These are phyloP conservation scores for Channa striata DNA, from an alignment of 2,797 vertebrate species.

Conservation along the genomic window DNA sequence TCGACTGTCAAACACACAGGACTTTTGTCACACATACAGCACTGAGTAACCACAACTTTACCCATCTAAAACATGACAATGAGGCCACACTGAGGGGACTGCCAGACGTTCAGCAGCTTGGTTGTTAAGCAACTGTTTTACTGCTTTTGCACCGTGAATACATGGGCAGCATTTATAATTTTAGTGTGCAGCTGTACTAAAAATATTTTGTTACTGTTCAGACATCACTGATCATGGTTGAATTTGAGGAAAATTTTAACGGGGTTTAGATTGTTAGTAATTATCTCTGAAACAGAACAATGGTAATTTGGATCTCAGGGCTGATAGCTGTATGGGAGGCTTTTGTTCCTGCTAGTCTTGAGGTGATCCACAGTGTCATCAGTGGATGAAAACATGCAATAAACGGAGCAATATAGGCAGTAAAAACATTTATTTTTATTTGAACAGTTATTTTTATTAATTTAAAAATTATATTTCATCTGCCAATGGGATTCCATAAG, in stretches of 20 bases:
- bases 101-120: slow-evolving; percentile 20
- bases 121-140: slow-evolving; percentile 19
- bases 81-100: not conserved
- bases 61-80: slow-evolving; percentile 32
- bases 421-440: not conserved
- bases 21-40: slow-evolving; percentile 39
- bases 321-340: slow-evolving; percentile 50
- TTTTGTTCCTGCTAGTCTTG: slow-evolving; percentile 33
- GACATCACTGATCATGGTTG: too few species aligned
- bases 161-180: not conserved
- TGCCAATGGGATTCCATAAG: not conserved
- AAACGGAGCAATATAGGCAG: too few species aligned
- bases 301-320: slow-evolving; percentile 6
- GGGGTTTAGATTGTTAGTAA: not conserved
- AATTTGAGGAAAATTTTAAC: not conserved
- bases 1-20: slow-evolving; percentile 52
- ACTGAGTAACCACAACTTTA: slow-evolving; percentile 25
- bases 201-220: not conserved
- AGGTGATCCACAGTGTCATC: slow-evolving; percentile 21
- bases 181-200: not conserved
- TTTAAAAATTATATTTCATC: too few species aligned
- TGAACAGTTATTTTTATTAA: not conserved
- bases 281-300: slow-evolving; percentile 4
- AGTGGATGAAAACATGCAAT: not conserved
- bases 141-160: slow-evolving; percentile 32